These are phyloP conservation scores for Zoroaster sp. DNA, from an alignment of 53 echinoderm and acorn worm genomes.

Conservation along the genomic window DNA sequence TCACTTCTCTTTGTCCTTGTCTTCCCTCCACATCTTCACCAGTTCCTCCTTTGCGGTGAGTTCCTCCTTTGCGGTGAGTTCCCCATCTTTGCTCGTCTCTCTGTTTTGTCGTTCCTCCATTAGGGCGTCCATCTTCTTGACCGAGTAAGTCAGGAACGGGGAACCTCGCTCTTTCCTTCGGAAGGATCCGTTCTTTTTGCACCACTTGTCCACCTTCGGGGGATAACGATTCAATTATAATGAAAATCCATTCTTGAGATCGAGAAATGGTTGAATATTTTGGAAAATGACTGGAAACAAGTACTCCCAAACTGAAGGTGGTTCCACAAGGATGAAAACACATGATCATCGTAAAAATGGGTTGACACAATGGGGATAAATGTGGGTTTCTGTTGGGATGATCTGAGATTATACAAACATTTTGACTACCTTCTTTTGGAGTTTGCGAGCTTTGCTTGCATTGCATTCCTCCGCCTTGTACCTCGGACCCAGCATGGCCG, in stretches of 20 bases:
- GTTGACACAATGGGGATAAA: too few relatives aligned
- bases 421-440: slow-evolving; percentile 72
- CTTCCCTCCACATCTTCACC: slow-evolving; percentile 70
- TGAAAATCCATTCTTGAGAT: too few relatives aligned
- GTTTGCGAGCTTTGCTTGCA: slow-evolving; percentile 57
- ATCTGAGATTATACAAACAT: too few relatives aligned
- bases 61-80: slow-evolving; percentile 47
- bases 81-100: neutral
- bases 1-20: slow-evolving; percentile 70
- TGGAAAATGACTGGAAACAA: too few relatives aligned
- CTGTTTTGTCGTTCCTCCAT: slow-evolving; percentile 18
- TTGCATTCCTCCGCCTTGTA: slow-evolving; percentile 18
- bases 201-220: slow-evolving; percentile 78
- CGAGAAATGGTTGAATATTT: too few relatives aligned
- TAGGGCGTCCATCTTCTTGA: slow-evolving; percentile 51
- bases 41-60: slow-evolving; percentile 63
- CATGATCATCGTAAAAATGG: too few relatives aligned
- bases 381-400: too few relatives aligned
- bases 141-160: slow-evolving; percentile 72
- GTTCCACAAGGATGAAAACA: neutral
- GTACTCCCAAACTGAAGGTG: neutral
- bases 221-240: neutral
- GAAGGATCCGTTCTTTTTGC: slow-evolving; percentile 49
- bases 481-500: neutral
- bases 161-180: slow-evolving; percentile 44